Base-by-base conservation (phyloP, 2,888 invertebrate species). In the Agriopis marginaria region DNA sequence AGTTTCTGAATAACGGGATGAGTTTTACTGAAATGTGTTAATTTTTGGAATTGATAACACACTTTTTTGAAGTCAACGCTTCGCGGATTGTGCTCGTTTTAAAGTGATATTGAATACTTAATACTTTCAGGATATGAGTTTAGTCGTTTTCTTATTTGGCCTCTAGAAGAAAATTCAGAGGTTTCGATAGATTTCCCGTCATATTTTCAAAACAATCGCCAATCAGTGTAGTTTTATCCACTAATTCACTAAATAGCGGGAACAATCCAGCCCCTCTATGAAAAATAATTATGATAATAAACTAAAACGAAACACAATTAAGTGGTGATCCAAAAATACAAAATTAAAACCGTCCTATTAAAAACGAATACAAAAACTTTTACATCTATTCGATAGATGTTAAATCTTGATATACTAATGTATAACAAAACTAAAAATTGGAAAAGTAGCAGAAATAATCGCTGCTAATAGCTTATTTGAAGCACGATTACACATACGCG, bases 51-150 rank as follows among this genome's bases (percentile, higher is more conserved):
- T 77, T 69, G 58, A 78, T 75, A 79, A 82, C 82, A 89, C 89
- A 88, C 89, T 91, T 91, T 92, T 92, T 92, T 92, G 92, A 92
- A 92, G 92, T 92, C 90, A 84, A 70, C 81, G 79, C 82, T 84
- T 82, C 80, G 76, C 81, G 63, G 63, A 75, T 70, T 75, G 70
- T 75, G 63, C 66, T 58, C 40, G 58, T 63, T 47, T 45, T 42
- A 3, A 51, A 56, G 44, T 66, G 53, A 50, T 42, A 39, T 59
- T 66, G 60, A 51, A n/a, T 60, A 51, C 39, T 42, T 42, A 51
- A n/a, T 60, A 51, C 39, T 42, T 42, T 7, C 6, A 40, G 11
- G 39, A 44, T 10, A 1, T 44, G 17, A 44, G 10, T 17, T 11
- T 7, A 44, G 14, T 44, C 3, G 14, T 23, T 42, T 56, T 7